Percentiles rank a stretch among this genome's conserved stretches.
Evolutionary conservation across 92 coral and sea anemone genomes (phyloP).

Genomic region (Parazoanthus atlanticus): DNA sequence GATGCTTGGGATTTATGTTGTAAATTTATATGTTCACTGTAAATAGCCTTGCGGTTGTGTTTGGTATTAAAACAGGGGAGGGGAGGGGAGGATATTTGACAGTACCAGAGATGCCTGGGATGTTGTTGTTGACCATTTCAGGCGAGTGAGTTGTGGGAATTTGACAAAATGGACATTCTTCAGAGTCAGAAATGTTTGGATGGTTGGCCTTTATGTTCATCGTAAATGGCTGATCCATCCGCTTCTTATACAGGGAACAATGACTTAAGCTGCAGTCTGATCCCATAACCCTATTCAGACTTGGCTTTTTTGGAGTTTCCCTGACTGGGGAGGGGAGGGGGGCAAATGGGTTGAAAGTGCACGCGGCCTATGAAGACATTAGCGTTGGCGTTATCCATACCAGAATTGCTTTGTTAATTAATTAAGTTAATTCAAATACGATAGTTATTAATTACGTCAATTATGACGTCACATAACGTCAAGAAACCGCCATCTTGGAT

Average conservation of each 20-base stretch:
- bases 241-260: neutral
- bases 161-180: neutral
- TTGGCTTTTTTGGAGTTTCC: too few relatives aligned
- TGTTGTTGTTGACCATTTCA: slow-evolving; percentile 76
- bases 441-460: too few relatives aligned
- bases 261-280: neutral
- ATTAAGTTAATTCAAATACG: too few relatives aligned
- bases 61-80: neutral
- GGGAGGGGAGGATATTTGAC: slow-evolving; percentile 69
- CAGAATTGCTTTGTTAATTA: too few relatives aligned
- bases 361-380: too few relatives aligned
- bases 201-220: neutral
- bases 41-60: slow-evolving; percentile 1
- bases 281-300: neutral
- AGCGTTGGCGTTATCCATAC: too few relatives aligned
- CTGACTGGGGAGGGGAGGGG: too few relatives aligned
- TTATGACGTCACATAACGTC: too few relatives aligned
- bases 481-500: too few relatives aligned
- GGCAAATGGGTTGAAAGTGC: too few relatives aligned
- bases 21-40: slow-evolving; percentile 20
- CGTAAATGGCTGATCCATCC: neutral
- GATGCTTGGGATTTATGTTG: too few relatives aligned
- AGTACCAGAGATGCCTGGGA: slow-evolving; percentile 59
- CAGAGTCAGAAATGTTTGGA: neutral
- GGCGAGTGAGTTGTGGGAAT: neutral